Conservation (phyloP, 2,797 vertebrate species). For the Carcharodon carcharias region DNA sequence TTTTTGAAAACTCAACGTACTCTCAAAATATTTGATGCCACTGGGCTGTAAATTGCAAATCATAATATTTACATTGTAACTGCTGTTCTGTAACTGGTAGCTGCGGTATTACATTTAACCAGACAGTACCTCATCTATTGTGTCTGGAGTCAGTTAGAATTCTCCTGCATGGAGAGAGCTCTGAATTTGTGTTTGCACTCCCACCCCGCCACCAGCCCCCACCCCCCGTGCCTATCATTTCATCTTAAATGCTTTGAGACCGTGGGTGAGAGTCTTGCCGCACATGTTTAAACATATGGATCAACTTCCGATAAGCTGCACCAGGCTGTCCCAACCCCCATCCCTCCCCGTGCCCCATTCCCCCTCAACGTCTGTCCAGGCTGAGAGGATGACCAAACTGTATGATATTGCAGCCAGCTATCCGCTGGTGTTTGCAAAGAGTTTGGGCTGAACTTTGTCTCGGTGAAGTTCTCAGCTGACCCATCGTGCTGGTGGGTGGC, state of each 20-base stretch:
- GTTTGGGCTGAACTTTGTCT: too few relatives aligned
- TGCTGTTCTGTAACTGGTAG: not conserved
- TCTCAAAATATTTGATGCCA: not conserved
- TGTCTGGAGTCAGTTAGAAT: not conserved
- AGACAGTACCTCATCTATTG: slow-evolving; percentile 21
- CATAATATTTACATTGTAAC: too few relatives aligned
- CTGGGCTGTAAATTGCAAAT: not conserved
- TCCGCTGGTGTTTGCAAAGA: too few relatives aligned
- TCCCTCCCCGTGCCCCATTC: not conserved
- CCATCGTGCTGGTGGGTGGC: too few relatives aligned
- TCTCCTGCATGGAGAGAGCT: not conserved
- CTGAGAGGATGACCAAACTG: not conserved
- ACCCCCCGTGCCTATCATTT: too few relatives aligned
- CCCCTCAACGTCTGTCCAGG: not conserved
- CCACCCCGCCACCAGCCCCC: too few relatives aligned
- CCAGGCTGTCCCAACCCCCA: too few relatives aligned
- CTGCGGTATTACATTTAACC: not conserved
- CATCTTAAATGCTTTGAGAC: too few relatives aligned
- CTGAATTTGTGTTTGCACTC: too few relatives aligned
- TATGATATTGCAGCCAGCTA: not conserved
- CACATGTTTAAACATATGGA: not conserved
- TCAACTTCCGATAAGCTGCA: not conserved
- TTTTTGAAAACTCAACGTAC: not conserved
- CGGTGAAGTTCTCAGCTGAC: too few relatives aligned
- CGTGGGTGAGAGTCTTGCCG: not conserved